Percentiles rank a stretch among this genome's conserved stretches.
These are phyloP conservation scores for Ptilodon capucinus DNA, from an alignment of 2,888 invertebrate genomes.

Conservation along the genomic window DNA sequence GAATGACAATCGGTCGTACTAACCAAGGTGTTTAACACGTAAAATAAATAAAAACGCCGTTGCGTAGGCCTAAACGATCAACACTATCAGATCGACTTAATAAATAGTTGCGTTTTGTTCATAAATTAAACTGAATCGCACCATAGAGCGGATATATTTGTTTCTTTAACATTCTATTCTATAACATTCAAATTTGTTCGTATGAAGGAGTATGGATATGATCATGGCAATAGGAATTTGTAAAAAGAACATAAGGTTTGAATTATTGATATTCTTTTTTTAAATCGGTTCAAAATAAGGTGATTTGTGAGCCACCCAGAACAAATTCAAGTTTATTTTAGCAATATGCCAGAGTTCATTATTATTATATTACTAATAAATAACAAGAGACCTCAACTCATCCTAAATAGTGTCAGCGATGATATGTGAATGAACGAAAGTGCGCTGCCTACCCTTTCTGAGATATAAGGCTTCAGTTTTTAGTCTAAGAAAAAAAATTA, in stretches of 20 bases:
- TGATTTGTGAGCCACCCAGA: neutral
- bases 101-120: conserved; percentile 3
- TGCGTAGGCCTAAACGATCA: conserved; percentile 19
- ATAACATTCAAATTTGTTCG: neutral
- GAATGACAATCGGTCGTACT: conserved; percentile 5
- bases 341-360: no score
- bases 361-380: no score
- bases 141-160: neutral
- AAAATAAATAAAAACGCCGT: conserved; percentile 1
- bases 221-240: no score
- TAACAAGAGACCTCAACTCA: no score
- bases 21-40: neutral
- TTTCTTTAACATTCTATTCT: neutral
- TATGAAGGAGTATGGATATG: neutral
- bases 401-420: no score
- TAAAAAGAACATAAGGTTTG: no score
- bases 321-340: no score
- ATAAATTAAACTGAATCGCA: conserved; percentile 4
- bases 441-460: no score
- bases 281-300: neutral
- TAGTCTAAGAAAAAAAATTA: no score
- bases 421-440: no score
- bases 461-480: no score
- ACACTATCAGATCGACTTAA: conserved; percentile 1
- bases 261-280: neutral